phyloP scores from a whole-genome alignment of 1,140 invertebrate species.

The Acromyrmex echinatior region DNA sequence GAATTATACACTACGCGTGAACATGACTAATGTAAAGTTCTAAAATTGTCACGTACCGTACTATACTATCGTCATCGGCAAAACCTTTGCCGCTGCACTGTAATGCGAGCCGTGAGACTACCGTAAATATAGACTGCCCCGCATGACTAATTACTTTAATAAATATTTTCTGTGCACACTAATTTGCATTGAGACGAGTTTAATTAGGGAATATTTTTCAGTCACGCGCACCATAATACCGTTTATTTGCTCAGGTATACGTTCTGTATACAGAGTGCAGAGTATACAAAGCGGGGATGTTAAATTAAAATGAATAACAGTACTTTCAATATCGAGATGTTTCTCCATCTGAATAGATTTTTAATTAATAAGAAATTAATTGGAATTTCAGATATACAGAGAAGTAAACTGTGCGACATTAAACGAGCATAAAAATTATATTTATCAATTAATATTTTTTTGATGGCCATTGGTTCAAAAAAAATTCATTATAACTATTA shows the following conservation, averaged over 20 bases:
- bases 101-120: constrained; percentile 43
- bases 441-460: not conserved
- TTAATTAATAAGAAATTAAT: constrained; percentile 34
- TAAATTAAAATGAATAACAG: constrained; percentile 44
- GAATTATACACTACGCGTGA: not conserved
- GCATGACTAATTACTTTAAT: constrained; percentile 60
- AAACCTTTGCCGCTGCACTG: constrained; percentile 23
- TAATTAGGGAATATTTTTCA: constrained; percentile 64
- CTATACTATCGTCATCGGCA: constrained; percentile 34
- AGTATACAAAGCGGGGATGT: not conserved
- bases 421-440: not conserved
- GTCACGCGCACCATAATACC: constrained; percentile 25
- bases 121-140: constrained; percentile 52
- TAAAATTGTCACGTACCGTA: constrained; percentile 48
- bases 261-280: not conserved
- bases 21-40: constrained; percentile 31
- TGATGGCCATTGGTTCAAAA: not conserved
- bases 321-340: not conserved
- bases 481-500: not conserved
- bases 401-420: not conserved
- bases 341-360: constrained; percentile 8
- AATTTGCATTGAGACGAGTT: constrained; percentile 62
- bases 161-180: constrained; percentile 57
- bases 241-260: constrained; percentile 36
- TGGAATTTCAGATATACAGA: not conserved